phyloP scores from a whole-genome alignment of 2,888 invertebrate species.

The Lasioglossum leucozonium region DNA sequence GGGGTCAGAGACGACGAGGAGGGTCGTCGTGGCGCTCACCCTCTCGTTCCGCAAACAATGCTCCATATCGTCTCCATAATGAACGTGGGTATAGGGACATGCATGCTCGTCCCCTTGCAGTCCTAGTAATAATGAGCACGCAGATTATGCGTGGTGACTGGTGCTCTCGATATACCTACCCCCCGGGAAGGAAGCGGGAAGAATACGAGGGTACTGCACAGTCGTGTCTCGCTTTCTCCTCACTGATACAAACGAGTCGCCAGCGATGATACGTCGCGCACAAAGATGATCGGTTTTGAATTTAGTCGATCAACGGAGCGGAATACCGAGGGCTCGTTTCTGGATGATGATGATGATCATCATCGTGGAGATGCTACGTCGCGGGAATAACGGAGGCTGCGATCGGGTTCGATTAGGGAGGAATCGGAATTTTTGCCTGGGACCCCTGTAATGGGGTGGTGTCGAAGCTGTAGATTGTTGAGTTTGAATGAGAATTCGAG shows the following conservation, averaged over 20 bases:
- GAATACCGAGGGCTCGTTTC: background rate
- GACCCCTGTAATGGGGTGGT: background rate
- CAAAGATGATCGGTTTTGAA: constrained; percentile 55
- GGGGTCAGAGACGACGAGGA: constrained; percentile 58
- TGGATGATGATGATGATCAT: background rate
- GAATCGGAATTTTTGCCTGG: background rate
- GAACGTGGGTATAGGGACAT: constrained; percentile 78
- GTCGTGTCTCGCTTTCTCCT: background rate
- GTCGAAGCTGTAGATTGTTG: background rate
- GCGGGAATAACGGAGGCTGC: background rate
- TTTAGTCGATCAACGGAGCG: constrained; percentile 50
- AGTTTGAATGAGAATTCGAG: background rate
- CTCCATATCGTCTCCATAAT: constrained; percentile 84
- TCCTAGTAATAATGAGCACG: constrained; percentile 84
- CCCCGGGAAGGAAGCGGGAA: constrained; percentile 74
- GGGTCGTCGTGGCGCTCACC: constrained; percentile 78
- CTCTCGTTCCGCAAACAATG: constrained; percentile 84
- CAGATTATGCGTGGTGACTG: constrained; percentile 84
- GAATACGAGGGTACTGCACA: constrained; percentile 61
- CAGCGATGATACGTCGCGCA: constrained; percentile 9
- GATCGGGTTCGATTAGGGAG: background rate
- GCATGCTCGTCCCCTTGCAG: constrained; percentile 77
- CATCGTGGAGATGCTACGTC: background rate
- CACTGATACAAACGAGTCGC: constrained; percentile 70
- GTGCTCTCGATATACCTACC: constrained; percentile 79